Evolutionary conservation across 2,797 vertebrate species (phyloP), one percentile per base, ranked within the genome.

Genomic region (Avahi laniger): DNA sequence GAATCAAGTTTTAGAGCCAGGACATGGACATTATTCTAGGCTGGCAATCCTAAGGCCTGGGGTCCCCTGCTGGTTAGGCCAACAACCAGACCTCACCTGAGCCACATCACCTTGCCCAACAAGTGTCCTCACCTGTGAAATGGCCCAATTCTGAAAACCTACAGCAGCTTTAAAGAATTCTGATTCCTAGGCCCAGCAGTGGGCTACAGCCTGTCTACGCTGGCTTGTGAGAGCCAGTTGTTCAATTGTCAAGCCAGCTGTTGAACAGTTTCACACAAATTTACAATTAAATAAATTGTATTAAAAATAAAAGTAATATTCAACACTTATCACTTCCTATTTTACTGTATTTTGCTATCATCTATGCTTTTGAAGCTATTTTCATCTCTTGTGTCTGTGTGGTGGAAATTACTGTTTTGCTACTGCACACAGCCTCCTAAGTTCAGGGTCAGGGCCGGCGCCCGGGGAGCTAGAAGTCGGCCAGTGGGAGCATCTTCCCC

Each of bases 331-430:
- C 46, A 17, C 35, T 72, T 46, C 33, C 22, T 79, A 4, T 24
- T n/a, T n/a, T 15, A 43, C 0, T 26, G 43, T 41, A 38, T 35
- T 10, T 43, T 41, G 4, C 48, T n/a, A 35, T 78, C 30, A 35
- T 67, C 13, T 80, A 9, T 33, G 57, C 26, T 81, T 46, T 54
- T 24, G 28, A 57, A 43, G 41, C 50, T 13, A 0, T 43, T 65
- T 11, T 1, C 2, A 9, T 10, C 18, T 28, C 0, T 35, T 7
- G 3, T 7, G 41, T 50, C 43, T 10, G 24, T 12, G 2, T 9
- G 22, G 63, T 41, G 15, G 46, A 38, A 43, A 10, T 26, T 7
- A 22, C 46, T 2, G 30, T 33, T 33, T 3, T 0, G 1, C 43
- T 33, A 2, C 38, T 11, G 4, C 33, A 14, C 1, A 0, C 3